These are phyloP conservation scores for Pherbina coryleti DNA, from an alignment of 2,888 invertebrate genomes.

Conservation along the genomic window DNA sequence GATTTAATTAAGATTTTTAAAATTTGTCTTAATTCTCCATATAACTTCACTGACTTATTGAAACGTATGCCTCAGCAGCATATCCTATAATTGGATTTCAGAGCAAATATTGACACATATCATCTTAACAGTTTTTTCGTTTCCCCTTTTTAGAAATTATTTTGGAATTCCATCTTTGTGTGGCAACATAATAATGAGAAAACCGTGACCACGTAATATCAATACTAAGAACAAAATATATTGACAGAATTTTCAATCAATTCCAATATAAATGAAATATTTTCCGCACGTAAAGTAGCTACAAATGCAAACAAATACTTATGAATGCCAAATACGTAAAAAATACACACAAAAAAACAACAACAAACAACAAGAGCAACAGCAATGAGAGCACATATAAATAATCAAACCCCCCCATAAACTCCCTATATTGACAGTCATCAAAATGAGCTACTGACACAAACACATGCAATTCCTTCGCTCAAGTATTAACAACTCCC, in stretches of 20 bases:
- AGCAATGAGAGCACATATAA: background rate
- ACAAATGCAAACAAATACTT: constrained; percentile 3
- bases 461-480: background rate
- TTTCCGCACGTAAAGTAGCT: background rate
- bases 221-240: background rate
- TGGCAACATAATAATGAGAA: background rate
- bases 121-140: no score
- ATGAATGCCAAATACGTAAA: constrained; percentile 11
- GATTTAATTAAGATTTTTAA: no score
- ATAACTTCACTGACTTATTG: no score
- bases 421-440: background rate
- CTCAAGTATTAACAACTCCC: constrained; percentile 32
- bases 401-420: background rate
- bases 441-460: background rate
- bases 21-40: no score
- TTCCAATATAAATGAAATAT: constrained; percentile 1
- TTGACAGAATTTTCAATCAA: background rate
- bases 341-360: background rate
- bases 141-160: no score
- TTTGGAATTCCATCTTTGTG: no score
- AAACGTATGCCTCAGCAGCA: no score
- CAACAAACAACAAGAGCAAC: background rate
- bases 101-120: no score
- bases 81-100: no score
- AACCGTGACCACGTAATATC: background rate